phyloP scores from a whole-genome alignment of 2,888 invertebrate genomes.

The Acrobasis repandana region DNA sequence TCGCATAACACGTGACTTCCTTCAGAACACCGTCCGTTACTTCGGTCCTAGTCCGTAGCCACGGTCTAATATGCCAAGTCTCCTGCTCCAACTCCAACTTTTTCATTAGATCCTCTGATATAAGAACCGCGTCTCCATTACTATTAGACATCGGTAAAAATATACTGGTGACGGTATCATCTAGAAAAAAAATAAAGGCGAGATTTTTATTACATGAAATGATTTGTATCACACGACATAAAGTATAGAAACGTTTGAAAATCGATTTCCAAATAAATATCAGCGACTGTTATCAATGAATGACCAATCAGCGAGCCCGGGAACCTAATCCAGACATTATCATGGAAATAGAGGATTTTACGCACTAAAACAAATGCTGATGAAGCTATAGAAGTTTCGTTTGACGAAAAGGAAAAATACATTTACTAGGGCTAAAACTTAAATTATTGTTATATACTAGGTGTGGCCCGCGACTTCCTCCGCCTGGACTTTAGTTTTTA shows the following conservation, averaged over 20 bases:
- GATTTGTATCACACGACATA: neutral
- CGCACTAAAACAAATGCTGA: neutral
- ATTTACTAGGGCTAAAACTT: neutral
- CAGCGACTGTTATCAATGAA: neutral
- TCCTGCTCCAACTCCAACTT: constrained; percentile 55
- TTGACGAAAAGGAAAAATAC: neutral
- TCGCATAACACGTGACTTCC: constrained; percentile 44
- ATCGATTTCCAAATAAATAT: neutral
- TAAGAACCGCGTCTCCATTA: constrained; percentile 57
- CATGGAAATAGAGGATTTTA: neutral
- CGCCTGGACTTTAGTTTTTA: too few relatives aligned
- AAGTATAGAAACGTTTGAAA: neutral
- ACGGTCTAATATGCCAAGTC: constrained; percentile 74
- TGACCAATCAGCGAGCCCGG: neutral
- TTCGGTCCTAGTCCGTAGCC: constrained; percentile 63
- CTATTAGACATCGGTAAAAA: constrained; percentile 42
- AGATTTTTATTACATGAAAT: neutral
- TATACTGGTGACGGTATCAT: constrained; percentile 44
- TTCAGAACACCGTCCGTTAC: constrained; percentile 50
- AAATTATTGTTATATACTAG: neutral
- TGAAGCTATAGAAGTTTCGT: neutral
- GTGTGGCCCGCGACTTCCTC: too few relatives aligned
- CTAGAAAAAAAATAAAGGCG: constrained; percentile 38
- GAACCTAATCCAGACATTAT: neutral
- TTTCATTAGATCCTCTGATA: constrained; percentile 54